Evolutionary conservation across 2,797 vertebrate genomes (phyloP), one percentile per base, ranked within the genome.

Genomic region (Rhynchotus rufescens): DNA sequence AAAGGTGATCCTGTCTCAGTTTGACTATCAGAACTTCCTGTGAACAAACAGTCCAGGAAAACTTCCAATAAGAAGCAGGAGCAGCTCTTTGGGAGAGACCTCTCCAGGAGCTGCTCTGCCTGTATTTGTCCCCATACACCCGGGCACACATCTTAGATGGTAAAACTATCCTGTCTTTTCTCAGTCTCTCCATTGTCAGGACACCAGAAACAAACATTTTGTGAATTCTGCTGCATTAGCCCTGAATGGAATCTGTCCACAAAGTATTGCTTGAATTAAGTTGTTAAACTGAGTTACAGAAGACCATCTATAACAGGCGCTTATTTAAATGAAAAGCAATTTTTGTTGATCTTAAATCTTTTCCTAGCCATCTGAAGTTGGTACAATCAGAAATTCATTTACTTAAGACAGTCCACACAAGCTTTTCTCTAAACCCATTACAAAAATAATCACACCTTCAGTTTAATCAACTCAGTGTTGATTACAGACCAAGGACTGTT

Each of bases 371-470:
- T 32, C 88, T 89, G 32, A 80, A 82, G 76, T 34, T 30, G 3
- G 22, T 49, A 44, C 82, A 72, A 69, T 57, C 36, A 73, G 81
- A 78, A 80, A 83, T 86, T 14, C 77, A 74, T 86, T 80, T 60
- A 78, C 38, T 59, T 25, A 93, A 87, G 56, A 34, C 51, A 87
- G 34, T 83, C 38, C 40, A 83, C 81, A 90, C 52, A 90, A 79
- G 44, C 82, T 91, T 96, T 89, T 84, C 67, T 76, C 67, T 76
- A 89, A 86, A 74, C 85, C 89, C 71, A 73, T 74, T 89, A 74
- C 34, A 38, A 54, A 34, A 89, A 85, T 85, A 89, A 64, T 85
- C 57, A 62, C n/a, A 57, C 20, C 34, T 92, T 73, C 91, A 93
- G 93, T 83, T 89, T 71, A 91, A 93, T 94, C 90, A 95, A 22